phyloP scores from a whole-genome alignment of 2,888 invertebrate genomes.

The Chrysolina haemoptera region DNA sequence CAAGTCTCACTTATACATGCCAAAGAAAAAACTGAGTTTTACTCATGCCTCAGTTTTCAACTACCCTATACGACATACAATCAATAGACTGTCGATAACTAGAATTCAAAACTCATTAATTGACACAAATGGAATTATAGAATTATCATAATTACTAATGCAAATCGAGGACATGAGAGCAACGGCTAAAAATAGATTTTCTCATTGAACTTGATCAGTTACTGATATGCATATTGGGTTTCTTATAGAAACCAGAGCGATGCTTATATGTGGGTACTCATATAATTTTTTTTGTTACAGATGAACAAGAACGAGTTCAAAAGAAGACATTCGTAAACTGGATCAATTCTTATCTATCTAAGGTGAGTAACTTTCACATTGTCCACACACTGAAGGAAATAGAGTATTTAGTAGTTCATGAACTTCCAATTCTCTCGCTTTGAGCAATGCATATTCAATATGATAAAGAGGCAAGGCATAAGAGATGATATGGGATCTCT shows the following conservation, averaged over 20 bases:
- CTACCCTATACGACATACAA: too few relatives aligned
- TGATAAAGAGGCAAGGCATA: too few relatives aligned
- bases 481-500: too few relatives aligned
- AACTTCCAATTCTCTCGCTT: too few relatives aligned
- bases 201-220: constrained; percentile 13
- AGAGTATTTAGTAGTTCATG: too few relatives aligned
- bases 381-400: not conserved
- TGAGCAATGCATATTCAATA: too few relatives aligned
- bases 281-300: constrained; percentile 76
- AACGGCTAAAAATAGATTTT: not conserved
- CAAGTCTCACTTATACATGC: too few relatives aligned
- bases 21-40: too few relatives aligned
- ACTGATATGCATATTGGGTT: constrained; percentile 4
- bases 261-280: not conserved
- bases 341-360: constrained; percentile 97
- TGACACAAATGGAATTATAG: too few relatives aligned
- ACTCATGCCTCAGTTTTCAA: too few relatives aligned
- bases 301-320: constrained; percentile 98
- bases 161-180: not conserved
- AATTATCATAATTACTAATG: not conserved
- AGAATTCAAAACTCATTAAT: too few relatives aligned
- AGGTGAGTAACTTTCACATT: constrained; percentile 75
- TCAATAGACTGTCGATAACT: too few relatives aligned
- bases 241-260: not conserved
- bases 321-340: constrained; percentile 99